Evolutionary conservation across 2,113 vertebrate species (phyloP).

Genomic region (Laterallus jamaicensis): DNA sequence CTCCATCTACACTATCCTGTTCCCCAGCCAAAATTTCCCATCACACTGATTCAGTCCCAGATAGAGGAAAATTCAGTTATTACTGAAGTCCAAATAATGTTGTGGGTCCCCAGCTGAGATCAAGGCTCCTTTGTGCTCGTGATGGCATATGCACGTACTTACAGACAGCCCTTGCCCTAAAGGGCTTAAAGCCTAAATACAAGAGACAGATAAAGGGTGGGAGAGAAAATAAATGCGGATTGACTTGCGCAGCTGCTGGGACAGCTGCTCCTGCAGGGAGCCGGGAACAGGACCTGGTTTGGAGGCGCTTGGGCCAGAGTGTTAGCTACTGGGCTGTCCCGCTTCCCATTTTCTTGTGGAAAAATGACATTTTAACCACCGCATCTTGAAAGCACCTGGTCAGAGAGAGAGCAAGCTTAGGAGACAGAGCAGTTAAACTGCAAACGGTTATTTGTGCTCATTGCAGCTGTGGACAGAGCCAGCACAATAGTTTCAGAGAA

Average conservation of each 20-base stretch:
- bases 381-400: background rate
- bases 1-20: background rate
- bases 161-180: conserved; percentile 16
- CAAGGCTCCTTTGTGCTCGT: conserved; percentile 28
- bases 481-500: background rate
- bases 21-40: background rate
- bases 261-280: conserved; percentile 31
- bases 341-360: background rate
- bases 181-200: conserved; percentile 15
- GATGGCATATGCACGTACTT: background rate
- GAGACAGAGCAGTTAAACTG: background rate
- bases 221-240: conserved; percentile 38
- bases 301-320: rapidly evolving
- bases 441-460: background rate
- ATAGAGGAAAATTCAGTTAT: background rate
- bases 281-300: background rate
- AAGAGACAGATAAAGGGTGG: conserved; percentile 8
- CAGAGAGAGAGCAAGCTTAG: background rate
- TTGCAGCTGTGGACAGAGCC: background rate
- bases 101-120: background rate
- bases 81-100: background rate
- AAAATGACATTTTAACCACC: background rate
- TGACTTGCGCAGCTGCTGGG: conserved; percentile 32
- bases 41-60: background rate
- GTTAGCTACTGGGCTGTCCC: background rate